A percentile compares a stretch with the other conserved stretches of the same genome.
phyloP scores from a whole-genome alignment of 1,140 invertebrate species.

The Antheraea pernyi region DNA sequence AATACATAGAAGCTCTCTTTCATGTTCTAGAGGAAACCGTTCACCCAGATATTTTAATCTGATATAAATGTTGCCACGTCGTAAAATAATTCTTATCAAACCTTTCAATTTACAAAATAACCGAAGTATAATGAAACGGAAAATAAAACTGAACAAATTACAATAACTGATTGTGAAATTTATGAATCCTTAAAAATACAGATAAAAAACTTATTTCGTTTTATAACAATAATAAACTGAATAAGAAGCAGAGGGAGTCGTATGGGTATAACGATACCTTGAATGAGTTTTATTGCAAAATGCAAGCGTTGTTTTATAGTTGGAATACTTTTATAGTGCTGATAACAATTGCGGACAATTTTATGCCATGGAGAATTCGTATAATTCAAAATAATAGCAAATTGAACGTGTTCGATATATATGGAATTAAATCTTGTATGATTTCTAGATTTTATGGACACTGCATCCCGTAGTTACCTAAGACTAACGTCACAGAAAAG shows the following conservation, averaged over 20 bases:
- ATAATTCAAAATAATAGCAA: conserved; percentile 32
- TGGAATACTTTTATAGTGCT: conserved; percentile 44
- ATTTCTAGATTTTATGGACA: not conserved
- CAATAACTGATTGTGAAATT: conserved; percentile 3
- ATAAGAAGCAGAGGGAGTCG: not conserved
- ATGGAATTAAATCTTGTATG: not conserved
- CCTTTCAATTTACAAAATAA: not conserved
- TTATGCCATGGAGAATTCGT: conserved; percentile 52
- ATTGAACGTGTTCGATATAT: not conserved
- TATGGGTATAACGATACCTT: not conserved
- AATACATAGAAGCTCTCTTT: too few relatives aligned
- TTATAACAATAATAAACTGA: not conserved
- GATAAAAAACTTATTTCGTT: not conserved
- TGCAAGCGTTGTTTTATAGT: not conserved
- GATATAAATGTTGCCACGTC: not conserved
- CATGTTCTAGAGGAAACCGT: too few relatives aligned
- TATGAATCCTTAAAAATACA: conserved; percentile 6
- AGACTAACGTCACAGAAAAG: too few relatives aligned
- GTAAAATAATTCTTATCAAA: not conserved
- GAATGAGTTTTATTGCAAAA: not conserved
- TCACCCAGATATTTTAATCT: too few relatives aligned
- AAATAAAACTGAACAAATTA: not conserved
- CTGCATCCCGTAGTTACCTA: too few relatives aligned
- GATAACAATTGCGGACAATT: conserved; percentile 60
- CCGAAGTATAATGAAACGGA: not conserved